Percentiles rank a stretch among this genome's conserved stretches.
These are phyloP conservation scores for Tetropium fuscum DNA, from an alignment of 2,888 invertebrate genomes.

Conservation along the genomic window DNA sequence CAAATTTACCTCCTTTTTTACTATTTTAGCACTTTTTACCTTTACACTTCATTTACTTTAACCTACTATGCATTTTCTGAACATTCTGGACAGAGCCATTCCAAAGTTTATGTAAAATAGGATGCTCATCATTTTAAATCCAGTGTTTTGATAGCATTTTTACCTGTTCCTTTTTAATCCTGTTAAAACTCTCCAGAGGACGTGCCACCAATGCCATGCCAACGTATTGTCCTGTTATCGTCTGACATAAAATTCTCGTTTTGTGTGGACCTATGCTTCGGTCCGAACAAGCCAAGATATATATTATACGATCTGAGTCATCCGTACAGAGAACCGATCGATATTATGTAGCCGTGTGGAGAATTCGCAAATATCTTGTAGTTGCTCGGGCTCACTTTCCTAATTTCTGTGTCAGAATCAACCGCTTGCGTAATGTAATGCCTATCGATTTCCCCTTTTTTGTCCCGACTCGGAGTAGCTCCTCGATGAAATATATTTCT, in stretches of 20 bases:
- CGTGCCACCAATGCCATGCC: slow-evolving; percentile 36
- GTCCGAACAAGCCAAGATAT: slow-evolving; percentile 15
- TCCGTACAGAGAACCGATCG: slow-evolving; percentile 45
- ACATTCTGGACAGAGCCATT: no score
- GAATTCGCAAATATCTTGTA: slow-evolving; percentile 46
- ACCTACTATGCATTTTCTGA: no score
- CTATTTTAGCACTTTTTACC: no score
- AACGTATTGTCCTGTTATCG: slow-evolving; percentile 12
- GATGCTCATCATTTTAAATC: no score
- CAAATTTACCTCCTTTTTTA: no score
- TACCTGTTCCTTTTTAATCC: no score
- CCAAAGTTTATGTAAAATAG: no score
- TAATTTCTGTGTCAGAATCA: slow-evolving; percentile 52
- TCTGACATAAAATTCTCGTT: no score
- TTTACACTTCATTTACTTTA: no score
- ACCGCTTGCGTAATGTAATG: slow-evolving; percentile 55
- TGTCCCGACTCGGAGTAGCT: slow-evolving; percentile 1
- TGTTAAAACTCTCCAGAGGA: no score
- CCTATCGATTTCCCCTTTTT: slow-evolving; percentile 49
- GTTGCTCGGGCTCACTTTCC: slow-evolving; percentile 49
- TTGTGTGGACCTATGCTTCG: neutral
- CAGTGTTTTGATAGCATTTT: no score
- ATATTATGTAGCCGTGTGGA: slow-evolving; percentile 51
- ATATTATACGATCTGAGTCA: slow-evolving; percentile 50
- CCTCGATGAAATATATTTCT: no score